A percentile compares a stretch with the other conserved stretches of the same genome.
Evolutionary conservation across 1,140 invertebrate genomes (phyloP).

Genomic region (Bombyx mori): DNA sequence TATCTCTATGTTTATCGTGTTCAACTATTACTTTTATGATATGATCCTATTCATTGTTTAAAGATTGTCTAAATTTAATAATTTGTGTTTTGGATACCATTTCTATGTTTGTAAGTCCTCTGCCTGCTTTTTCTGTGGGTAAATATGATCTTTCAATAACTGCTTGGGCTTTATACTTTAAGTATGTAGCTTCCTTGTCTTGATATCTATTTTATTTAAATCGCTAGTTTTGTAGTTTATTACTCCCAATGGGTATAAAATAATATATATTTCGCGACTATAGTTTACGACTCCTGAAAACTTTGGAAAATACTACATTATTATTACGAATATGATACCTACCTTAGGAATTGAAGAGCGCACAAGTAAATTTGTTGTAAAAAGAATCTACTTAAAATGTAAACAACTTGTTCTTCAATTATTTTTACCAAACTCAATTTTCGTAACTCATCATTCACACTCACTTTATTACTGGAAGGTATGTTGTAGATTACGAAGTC

Average conservation of each 20-base stretch:
- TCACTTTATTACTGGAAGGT: no score
- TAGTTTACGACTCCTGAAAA: no score
- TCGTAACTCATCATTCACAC: no score
- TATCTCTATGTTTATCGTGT: constrained; percentile 13
- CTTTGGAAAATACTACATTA: no score
- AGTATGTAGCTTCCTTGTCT: constrained; percentile 16
- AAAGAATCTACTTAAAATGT: no score
- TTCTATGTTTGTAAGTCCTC: constrained; percentile 13
- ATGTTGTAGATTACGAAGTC: background rate
- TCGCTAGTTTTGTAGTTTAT: constrained; percentile 19
- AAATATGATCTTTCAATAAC: constrained; percentile 16
- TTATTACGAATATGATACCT: no score
- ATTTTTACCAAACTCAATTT: no score
- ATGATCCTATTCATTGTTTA: constrained; percentile 8
- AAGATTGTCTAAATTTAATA: constrained; percentile 14
- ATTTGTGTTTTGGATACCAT: constrained; percentile 15
- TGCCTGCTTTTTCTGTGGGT: constrained; percentile 14
- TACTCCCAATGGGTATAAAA: constrained; percentile 16
- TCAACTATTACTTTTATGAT: constrained; percentile 10
- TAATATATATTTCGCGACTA: no score
- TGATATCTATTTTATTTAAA: constrained; percentile 16
- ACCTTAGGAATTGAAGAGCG: no score
- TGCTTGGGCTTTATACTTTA: constrained; percentile 20
- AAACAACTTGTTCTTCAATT: no score
- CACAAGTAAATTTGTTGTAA: no score